phyloP scores from a whole-genome alignment of 2,888 invertebrate genomes.

The Pimpla rufipes region DNA sequence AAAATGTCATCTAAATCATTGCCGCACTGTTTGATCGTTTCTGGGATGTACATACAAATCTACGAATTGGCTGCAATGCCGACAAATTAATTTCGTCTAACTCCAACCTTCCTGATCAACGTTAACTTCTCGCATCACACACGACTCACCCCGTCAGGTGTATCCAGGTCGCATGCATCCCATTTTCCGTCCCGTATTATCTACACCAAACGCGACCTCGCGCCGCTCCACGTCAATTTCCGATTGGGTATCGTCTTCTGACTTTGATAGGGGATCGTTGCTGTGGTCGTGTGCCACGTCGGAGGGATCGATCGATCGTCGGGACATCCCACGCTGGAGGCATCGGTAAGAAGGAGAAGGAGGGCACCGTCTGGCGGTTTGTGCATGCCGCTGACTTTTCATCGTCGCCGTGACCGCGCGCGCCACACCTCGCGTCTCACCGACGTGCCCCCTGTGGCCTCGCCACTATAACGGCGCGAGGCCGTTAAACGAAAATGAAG shows the following conservation, averaged over 20 bases:
- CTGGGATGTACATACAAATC: too few relatives aligned
- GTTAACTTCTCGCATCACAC: too few relatives aligned
- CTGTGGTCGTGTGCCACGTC: slow-evolving; percentile 7
- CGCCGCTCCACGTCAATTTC: slow-evolving; percentile 81
- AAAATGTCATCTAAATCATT: too few relatives aligned
- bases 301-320: slow-evolving; percentile 81
- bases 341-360: slow-evolving; percentile 8
- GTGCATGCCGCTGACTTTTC: slow-evolving; percentile 77
- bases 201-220: slow-evolving; percentile 12
- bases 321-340: slow-evolving; percentile 60
- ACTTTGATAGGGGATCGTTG: slow-evolving; percentile 39
- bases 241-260: slow-evolving; percentile 78
- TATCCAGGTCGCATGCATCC: too few relatives aligned
- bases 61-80: too few relatives aligned
- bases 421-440: slow-evolving; percentile 81
- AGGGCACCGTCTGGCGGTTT: slow-evolving; percentile 37
- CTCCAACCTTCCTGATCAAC: too few relatives aligned
- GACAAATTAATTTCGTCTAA: too few relatives aligned
- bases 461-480: slow-evolving; percentile 71
- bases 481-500: slow-evolving; percentile 80
- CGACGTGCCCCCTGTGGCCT: slow-evolving; percentile 8
- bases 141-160: too few relatives aligned
- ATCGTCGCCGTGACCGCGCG: slow-evolving; percentile 77
- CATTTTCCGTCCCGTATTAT: slow-evolving; percentile 3
- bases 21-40: too few relatives aligned